Base-by-base conservation (phyloP, 2,888 invertebrate species). In the Metacarcinus magister region DNA sequence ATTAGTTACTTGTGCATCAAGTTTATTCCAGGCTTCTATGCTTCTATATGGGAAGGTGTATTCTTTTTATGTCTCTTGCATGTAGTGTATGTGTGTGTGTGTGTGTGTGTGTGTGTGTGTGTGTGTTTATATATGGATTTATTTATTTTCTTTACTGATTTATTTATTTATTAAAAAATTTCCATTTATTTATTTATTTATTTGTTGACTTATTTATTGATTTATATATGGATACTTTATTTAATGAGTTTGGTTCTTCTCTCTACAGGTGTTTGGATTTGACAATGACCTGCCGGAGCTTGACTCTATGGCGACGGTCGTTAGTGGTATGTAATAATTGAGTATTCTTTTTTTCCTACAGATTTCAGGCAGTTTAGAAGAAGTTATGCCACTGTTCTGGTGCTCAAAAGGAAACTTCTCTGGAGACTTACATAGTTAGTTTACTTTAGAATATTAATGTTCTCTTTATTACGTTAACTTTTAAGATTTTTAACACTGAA, bases 181-280 rank as follows among this genome's bases (percentile, higher is more conserved):
- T 19, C 23, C 23, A 23, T 60, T 60, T 48, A 13, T 3, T 48
- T 60, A 60, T 60, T 23, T 39, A 39, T 39, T 39, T 8, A 90
- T 32, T 23, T 90, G 32, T 28, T 90, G 19, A 39, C 39, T 43
- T 91, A 2, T 91, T 43, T 43, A 91, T 54, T 32, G 8, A 32
- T 39, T 28, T 44, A 23, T 16, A 3, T 75, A 23, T 60, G 67
- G 28, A 32, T 93, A 39, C 4, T 75, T 94, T 82, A 7, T 82
- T 32, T 46, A 19, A n/a, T 23, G 28, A 16, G 28, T 54, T 54
- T 75, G 39, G 28, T 44, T 67, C 32, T 46, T 92, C 39, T 32
- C 28, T 75, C 39, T 95, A 5, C 93, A 95, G 95, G 48, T 95
- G 60, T 95, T 95, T 95, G 95, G 95, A 0, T 44, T 89, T 54